Base-by-base conservation (phyloP, 2,113 vertebrate species). In the Hypocryptadius cinnamomeus region DNA sequence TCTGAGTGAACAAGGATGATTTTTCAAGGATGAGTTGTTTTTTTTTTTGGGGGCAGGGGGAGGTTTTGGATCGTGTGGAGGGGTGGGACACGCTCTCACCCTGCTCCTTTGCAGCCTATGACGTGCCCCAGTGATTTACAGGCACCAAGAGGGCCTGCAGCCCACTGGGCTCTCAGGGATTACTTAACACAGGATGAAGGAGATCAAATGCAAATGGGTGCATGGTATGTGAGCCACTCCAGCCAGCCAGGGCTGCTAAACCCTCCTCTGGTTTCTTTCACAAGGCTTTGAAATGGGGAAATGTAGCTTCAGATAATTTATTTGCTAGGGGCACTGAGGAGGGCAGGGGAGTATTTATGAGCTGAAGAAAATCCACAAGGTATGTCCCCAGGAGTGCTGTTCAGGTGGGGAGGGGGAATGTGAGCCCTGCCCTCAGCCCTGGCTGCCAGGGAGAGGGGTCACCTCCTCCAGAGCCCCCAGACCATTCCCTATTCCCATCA, bases 251-350 rank as follows among this genome's bases (percentile, higher is more conserved):
- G 61, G 59, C 91, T 87, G 91, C 89, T 92, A 47, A 96, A 91
- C 65, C 78, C 84, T 89, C 78, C 84, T 89, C 95, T 92, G 95
- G 70, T 87, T 96, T 94, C 87, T 77, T 72, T 96, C 95, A 94
- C 48, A 3, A 57, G 78, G 79, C 96, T 96, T 95, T 87, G 92
- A 93, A 92, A 93, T 2, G 9, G 89, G 91, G 89, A 89, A 85
- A 87, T 3, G 57, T 33, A 87, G 45, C 89, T 92, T 73, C 73
- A 53, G 84, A 77, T 82, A 45, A 93, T 81, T 95, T 82, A 93
- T 89, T 91, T 93, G 92, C 89, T 6, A 13, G 28, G 70, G 78
- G 89, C 85, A 76, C 69, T 10, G 42, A 33, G 35, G 51, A 88
- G 53, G 73, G 81, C 73, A 89, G 30, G n/a, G 69, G 25, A 81